phyloP scores from a whole-genome alignment of 2,797 vertebrate genomes.

The Allobates femoralis region DNA sequence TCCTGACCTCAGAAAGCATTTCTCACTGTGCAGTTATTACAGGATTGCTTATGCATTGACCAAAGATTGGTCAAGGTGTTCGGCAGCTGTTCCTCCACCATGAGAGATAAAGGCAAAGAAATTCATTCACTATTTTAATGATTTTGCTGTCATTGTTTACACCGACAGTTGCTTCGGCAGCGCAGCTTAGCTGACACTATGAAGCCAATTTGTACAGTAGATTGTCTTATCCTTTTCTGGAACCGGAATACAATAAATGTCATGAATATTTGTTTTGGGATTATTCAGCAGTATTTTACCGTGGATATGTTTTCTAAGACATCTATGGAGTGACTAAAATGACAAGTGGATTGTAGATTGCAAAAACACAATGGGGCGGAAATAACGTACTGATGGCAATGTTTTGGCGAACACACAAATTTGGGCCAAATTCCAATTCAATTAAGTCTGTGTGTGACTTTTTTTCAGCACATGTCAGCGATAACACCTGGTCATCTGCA shows the following conservation, averaged over 20 bases:
- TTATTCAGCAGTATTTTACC: neutral
- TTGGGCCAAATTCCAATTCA: too few species aligned
- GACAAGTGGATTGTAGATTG: neutral
- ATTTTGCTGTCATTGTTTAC: conserved; percentile 27
- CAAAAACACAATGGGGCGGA: too few species aligned
- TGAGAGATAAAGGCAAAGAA: conserved; percentile 41
- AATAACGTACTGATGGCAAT: too few species aligned
- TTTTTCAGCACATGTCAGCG: too few species aligned
- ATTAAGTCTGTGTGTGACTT: too few species aligned
- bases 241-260: too few species aligned
- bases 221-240: neutral
- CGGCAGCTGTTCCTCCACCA: conserved; percentile 10
- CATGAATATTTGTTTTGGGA: neutral
- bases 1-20: conserved; percentile 29
- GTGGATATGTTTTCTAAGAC: neutral
- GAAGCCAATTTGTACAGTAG: conserved; percentile 6
- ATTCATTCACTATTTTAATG: conserved; percentile 42
- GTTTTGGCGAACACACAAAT: too few species aligned
- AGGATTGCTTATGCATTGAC: conserved; percentile 44
- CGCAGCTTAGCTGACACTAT: neutral
- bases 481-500: too few species aligned
- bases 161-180: neutral
- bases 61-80: conserved; percentile 45
- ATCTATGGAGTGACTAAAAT: neutral
- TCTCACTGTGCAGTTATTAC: conserved; percentile 44